Percentiles rank a stretch among this genome's conserved stretches.
Evolutionary conservation across 2,888 invertebrate genomes (phyloP).

Genomic region (Lepidocyrtinus sp.): DNA sequence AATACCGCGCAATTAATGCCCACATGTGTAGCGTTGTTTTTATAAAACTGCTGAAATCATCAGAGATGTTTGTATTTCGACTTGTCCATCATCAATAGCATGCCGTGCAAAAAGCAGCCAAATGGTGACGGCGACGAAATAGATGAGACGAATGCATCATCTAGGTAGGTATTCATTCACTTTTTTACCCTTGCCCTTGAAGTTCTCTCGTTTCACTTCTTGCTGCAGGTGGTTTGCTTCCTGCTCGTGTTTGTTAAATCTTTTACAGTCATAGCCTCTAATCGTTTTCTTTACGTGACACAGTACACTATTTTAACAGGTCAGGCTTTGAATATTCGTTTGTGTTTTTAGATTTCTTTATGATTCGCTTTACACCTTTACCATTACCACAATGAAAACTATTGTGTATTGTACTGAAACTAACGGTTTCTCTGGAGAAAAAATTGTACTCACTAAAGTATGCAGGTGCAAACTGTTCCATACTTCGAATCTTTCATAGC

Average conservation of each 20-base stretch:
- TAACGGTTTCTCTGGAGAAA: no score
- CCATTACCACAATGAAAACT: not conserved
- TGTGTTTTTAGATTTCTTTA: not conserved
- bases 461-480: no score
- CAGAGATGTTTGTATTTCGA: no score
- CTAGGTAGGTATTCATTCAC: constrained; percentile 50
- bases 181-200: constrained; percentile 61
- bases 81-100: no score
- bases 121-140: no score
- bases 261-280: not conserved
- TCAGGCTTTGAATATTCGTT: not conserved
- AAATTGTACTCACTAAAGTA: no score
- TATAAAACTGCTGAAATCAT: not conserved
- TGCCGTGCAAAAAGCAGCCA: no score
- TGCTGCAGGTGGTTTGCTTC: constrained; percentile 53
- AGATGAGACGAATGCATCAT: not conserved
- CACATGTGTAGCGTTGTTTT: not conserved
- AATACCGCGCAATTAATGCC: not conserved
- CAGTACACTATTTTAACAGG: no score
- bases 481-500: no score
- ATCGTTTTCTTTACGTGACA: no score
- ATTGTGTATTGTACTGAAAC: not conserved
- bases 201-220: constrained; percentile 57
- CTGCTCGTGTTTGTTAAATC: constrained; percentile 22
- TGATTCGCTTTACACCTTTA: not conserved